Conservation (phyloP, 2,797 vertebrate species). For the Vespertilio murinus region DNA sequence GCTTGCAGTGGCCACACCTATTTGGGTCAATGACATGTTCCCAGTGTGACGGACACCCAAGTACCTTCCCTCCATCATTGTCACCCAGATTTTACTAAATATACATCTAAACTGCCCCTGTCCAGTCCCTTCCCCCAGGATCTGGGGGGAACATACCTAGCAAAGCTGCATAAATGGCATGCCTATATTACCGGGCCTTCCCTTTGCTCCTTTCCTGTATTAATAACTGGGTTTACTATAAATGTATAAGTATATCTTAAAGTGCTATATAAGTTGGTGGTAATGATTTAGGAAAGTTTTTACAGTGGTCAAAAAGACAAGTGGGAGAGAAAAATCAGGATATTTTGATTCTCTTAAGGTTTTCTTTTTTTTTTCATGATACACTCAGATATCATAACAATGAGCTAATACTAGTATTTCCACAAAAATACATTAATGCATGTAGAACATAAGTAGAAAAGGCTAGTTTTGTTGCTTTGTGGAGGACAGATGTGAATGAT, state of each 20-base stretch:
- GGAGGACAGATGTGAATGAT: neutral
- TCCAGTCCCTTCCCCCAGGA: too few species aligned
- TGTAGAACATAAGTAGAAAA: neutral
- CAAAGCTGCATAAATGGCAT: too few species aligned
- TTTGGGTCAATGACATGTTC: too few species aligned
- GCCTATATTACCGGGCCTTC: too few species aligned
- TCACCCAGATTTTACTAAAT: too few species aligned
- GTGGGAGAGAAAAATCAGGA: neutral
- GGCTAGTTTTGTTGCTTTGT: neutral
- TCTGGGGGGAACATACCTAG: too few species aligned
- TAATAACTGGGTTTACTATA: too few species aligned
- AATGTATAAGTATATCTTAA: neutral
- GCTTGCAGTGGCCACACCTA: too few species aligned
- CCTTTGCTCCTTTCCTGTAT: too few species aligned
- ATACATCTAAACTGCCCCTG: too few species aligned
- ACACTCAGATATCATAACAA: neutral
- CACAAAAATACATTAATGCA: neutral
- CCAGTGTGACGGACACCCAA: too few species aligned
- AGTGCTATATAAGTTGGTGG: neutral
- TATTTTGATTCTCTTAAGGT: constrained; percentile 35
- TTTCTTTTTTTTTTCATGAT: neutral
- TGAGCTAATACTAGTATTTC: neutral
- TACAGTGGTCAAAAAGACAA: neutral
- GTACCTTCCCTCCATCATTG: too few species aligned
- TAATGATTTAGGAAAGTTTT: neutral